A percentile compares a stretch with the other conserved stretches of the same genome.
Evolutionary conservation across 2,113 vertebrate genomes (phyloP).

Genomic region (Accipiter cooperii): DNA sequence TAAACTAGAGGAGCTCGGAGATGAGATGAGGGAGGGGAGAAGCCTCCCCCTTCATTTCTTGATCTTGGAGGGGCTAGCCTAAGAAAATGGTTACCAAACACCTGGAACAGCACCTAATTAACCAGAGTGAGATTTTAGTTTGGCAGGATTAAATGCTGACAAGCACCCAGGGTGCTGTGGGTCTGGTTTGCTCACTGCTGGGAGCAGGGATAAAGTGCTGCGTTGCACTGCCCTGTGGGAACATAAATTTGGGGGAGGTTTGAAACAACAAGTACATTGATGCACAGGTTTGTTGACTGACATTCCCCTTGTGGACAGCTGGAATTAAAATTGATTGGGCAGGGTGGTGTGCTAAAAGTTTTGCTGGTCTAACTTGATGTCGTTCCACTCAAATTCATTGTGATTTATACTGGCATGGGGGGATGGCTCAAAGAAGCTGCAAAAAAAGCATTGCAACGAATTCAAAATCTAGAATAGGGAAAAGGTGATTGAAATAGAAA

Average conservation of each 20-base stretch:
- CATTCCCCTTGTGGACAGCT: neutral
- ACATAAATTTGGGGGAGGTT: neutral
- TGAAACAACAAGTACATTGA: neutral
- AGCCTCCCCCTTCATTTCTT: neutral
- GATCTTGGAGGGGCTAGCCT: neutral
- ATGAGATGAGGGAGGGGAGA: neutral
- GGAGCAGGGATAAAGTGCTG: neutral
- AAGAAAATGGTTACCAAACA: neutral
- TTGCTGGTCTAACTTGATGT: neutral
- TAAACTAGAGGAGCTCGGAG: neutral
- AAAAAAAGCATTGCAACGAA: neutral
- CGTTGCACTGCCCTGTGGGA: neutral
- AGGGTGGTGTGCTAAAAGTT: neutral
- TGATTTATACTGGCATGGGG: neutral
- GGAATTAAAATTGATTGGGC: neutral
- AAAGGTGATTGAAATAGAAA: neutral
- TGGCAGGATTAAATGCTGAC: neutral
- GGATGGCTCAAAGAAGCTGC: neutral
- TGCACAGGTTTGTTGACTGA: neutral
- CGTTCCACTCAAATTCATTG: neutral
- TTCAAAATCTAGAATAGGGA: neutral
- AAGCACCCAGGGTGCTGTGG: neutral
- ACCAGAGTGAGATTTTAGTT: neutral
- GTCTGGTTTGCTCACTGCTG: neutral
- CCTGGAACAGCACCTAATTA: slow-evolving; percentile 33